Evolutionary conservation across 2,888 invertebrate genomes (phyloP).

Genomic region (Xestia ashworthii): DNA sequence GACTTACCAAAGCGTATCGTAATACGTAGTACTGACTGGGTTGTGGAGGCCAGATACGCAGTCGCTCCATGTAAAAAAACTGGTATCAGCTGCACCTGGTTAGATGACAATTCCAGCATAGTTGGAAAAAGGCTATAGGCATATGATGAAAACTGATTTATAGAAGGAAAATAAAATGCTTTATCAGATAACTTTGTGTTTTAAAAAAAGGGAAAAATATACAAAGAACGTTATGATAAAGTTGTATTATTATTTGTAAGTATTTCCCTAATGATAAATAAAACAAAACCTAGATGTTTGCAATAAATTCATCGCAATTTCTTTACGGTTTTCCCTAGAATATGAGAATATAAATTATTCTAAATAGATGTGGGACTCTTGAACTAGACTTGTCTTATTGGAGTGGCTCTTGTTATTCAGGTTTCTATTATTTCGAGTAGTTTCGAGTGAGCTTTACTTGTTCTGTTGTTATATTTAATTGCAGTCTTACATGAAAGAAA

Average conservation of each 20-base stretch:
- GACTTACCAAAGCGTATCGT: no score
- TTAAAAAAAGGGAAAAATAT: no score
- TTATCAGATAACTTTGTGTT: no score
- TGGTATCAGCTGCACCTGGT: no score
- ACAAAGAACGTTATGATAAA: not conserved
- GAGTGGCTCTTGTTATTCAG: slow-evolving; percentile 36
- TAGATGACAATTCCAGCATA: no score
- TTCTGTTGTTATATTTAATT: slow-evolving; percentile 35
- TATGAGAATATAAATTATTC: not conserved
- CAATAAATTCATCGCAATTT: not conserved
- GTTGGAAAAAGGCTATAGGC: no score
- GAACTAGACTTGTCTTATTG: slow-evolving; percentile 18
- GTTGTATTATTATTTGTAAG: slow-evolving; percentile 1
- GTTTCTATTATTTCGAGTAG: slow-evolving; percentile 38
- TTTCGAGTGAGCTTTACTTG: slow-evolving; percentile 9
- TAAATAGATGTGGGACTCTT: slow-evolving; percentile 20
- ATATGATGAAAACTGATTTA: no score
- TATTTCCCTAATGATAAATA: no score
- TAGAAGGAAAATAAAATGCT: no score
- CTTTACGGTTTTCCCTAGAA: not conserved
- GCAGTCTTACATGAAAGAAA: slow-evolving; percentile 5
- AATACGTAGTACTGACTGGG: no score
- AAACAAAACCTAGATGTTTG: not conserved
- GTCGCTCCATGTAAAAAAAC: no score
- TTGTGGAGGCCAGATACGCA: no score